Evolutionary conservation across 2,797 vertebrate species (phyloP).

Genomic region (Onychomys torridus): DNA sequence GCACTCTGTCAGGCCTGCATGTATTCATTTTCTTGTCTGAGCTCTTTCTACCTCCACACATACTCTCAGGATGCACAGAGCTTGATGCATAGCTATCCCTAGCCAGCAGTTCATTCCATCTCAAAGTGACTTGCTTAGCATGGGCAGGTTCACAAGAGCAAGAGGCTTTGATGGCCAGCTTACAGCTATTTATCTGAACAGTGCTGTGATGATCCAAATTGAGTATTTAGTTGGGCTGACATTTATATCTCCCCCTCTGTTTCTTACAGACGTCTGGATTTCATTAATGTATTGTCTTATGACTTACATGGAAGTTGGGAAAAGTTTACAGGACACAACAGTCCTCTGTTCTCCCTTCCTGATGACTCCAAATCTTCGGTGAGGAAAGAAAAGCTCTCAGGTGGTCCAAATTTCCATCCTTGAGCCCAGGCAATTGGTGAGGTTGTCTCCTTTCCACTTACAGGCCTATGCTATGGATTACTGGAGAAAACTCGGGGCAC

Average conservation of each 20-base stretch:
- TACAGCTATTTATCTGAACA: background rate
- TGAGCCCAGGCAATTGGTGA: background rate
- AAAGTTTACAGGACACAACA: slow-evolving; percentile 90
- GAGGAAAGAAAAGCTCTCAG: slow-evolving; percentile 9
- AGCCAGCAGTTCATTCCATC: background rate
- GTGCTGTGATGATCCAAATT: background rate
- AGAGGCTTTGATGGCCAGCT: background rate
- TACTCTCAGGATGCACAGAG: background rate
- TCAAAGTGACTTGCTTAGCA: background rate
- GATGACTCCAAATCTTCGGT: slow-evolving; percentile 68
- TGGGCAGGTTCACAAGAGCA: background rate
- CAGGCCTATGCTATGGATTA: slow-evolving; percentile 90
- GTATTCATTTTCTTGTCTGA: background rate
- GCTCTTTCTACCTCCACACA: background rate
- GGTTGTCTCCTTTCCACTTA: background rate
- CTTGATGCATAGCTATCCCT: background rate
- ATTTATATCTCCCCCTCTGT: background rate
- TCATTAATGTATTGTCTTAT: slow-evolving; percentile 80
- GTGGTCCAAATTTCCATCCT: background rate
- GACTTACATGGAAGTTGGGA: slow-evolving; percentile 90
- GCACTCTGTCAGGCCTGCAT: background rate
- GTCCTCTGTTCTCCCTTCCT: slow-evolving; percentile 86
- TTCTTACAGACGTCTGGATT: slow-evolving; percentile 78
- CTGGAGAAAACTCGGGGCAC: slow-evolving; percentile 89
- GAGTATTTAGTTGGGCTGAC: background rate